Base-by-base conservation (phyloP, 2,888 invertebrate species). In the Caenorhabditis uteleia region DNA sequence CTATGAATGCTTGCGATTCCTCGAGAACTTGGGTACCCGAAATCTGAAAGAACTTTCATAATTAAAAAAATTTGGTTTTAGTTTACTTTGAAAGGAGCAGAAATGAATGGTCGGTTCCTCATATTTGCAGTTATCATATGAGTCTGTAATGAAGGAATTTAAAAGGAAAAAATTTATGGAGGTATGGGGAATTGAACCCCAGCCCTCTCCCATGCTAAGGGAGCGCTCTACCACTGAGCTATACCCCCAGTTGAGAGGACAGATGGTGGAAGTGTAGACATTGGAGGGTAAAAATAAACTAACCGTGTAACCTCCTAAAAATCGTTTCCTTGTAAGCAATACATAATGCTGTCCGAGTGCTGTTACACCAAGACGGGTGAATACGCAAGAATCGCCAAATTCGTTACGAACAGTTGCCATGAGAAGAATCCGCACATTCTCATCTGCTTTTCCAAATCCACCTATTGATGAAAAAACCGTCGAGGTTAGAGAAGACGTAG, bases 211-310 rank as follows among this genome's bases (percentile, higher is more conserved):
- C 72, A 72, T 73, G 73, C 73, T 72, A 73, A 73, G 73, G 66
- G 73, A 73, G 73, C 73, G 73, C 73, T 73, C 73, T 73, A 73
- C 73, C 73, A 65, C 72, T 72, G 72, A 72, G 70, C 72, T 72
- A 72, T 67, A 70, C 59, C 71, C 71, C 70, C 70, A 36, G n/a
- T n/a, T n/a, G 6, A n/a, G 12, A 40, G 6, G 21, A 23, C 4
- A 23, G 7, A 6, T 12, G 40, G 10, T 14, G 7, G 40, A 40
- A 23, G 23, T 18, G 23, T 5, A n/a, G 40, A 18, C 21, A 16
- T 16, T 21, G 14, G 20, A 6, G 21, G 7, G 3, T n/a, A 21
- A 16, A 31, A 18, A 7, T n/a, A n/a, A 38, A 31, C 61, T 43
- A 10, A 70, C 70, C 55, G 47, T 51, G 43, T 65, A 70, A 10